phyloP scores from a whole-genome alignment of 2,888 invertebrate species.

The Mesochorus sp. region DNA sequence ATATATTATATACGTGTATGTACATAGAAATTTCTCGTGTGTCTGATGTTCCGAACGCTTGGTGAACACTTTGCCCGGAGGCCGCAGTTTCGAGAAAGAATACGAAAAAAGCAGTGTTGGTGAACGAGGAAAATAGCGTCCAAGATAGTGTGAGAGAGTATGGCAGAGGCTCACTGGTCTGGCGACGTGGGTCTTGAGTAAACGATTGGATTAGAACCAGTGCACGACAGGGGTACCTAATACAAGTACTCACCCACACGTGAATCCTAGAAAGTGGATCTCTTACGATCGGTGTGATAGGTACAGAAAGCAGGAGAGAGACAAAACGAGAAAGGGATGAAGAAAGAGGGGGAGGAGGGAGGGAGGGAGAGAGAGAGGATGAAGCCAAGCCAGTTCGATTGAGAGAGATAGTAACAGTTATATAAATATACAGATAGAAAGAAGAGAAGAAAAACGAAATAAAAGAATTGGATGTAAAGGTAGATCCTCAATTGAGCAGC shows the following conservation, averaged over 20 bases:
- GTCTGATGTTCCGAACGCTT: conserved; percentile 41
- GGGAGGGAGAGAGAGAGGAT: conserved; percentile 10
- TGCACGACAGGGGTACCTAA: conserved; percentile 61
- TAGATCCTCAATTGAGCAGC: conserved; percentile 29
- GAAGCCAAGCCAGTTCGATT: neutral
- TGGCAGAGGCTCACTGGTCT: conserved; percentile 48
- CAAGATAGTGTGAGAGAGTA: conserved; percentile 57
- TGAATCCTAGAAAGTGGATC: conserved; percentile 48
- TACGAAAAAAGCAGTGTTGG: conserved; percentile 45
- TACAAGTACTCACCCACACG: conserved; percentile 51
- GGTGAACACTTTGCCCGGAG: conserved; percentile 29
- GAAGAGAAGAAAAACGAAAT: conserved; percentile 1
- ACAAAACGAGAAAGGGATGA: conserved; percentile 2
- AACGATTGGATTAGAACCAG: conserved; percentile 63
- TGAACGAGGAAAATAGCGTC: conserved; percentile 7
- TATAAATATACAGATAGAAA: neutral
- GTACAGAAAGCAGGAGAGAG: conserved; percentile 17
- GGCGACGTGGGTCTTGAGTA: conserved; percentile 49
- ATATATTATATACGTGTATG: too few relatives aligned
- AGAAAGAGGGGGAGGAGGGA: conserved; percentile 9
- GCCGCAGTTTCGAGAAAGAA: conserved; percentile 18
- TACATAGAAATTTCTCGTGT: conserved; percentile 2
- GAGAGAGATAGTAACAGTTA: neutral
- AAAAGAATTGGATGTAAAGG: conserved; percentile 3
- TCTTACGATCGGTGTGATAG: conserved; percentile 43